Base-by-base conservation (phyloP, 2,797 vertebrate genomes). In the Coranthus polyacanthus region DNA sequence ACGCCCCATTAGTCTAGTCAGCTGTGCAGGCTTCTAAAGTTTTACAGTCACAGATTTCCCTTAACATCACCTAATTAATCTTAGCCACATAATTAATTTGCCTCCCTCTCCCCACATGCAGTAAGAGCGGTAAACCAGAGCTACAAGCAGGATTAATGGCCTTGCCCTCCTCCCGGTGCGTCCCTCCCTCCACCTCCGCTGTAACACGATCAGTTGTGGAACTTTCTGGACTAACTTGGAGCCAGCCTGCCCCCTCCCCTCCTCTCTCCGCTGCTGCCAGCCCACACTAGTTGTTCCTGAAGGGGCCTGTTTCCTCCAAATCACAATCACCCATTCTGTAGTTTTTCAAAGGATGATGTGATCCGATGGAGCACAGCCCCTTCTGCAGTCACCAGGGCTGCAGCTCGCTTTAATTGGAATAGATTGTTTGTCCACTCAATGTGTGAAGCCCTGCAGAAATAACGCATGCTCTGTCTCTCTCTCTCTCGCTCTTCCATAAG, bases 51-150 rank as follows among this genome's bases (percentile, higher is more conserved):
- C 83, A 89, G 55, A 89, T 91, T 88, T 87, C 73, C 78, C 75
- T 83, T 82, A 90, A 87, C 84, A 75, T 89, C 84, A 74, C 68
- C 79, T 82, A 92, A 90, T 91, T 89, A 91, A 90, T 90, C 89
- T 80, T 50, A 73, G 73, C 54, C 80, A 76, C 82, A 79, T 83
- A 84, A 89, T 91, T 82, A 91, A 88, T 90, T 85, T 76, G 76
- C 80, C 71, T 84, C 38, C 65, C 47, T 18, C 45, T 17, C 64
- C 81, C 72, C 83, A 69, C 79, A 84, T 68, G 72, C 78, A 68
- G 81, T 69, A 81, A 43, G 72, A 79, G 75, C 21, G 41, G 60
- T 68, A 84, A 86, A 84, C 72, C 37, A 10, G 36, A 50, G 15
- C 74, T 77, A 46, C 58, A 60, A 45, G 52, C 68, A 78, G 64